Evolutionary conservation across 2,888 invertebrate species (phyloP), one percentile per base, ranked within the genome.

Genomic region (Parnassius orleans): DNA sequence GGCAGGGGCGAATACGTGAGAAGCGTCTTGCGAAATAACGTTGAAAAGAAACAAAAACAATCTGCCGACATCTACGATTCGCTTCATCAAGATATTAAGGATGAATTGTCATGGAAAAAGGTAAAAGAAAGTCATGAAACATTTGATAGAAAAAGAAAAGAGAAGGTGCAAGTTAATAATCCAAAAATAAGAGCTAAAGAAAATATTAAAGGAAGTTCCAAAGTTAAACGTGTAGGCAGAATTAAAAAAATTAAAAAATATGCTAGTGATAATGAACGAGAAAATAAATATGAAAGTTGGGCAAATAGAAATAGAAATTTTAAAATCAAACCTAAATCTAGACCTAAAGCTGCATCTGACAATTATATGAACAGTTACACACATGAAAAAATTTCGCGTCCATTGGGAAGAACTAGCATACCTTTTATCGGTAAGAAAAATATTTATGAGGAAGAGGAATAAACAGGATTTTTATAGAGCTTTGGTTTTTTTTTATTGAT

Each of bases 361-460:
- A n/a, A 44, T 15, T 19, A 57, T 2, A 12, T 10, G 12, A 52
- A 33, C n/a, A 12, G 2, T 2, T 19, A 53, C 1, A 53, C 52
- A 11, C 19, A 19, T 1, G 15, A 11, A 0, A 54, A 51, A 11
- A 55, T 14, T 1, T 14, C 48, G 9, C n/a, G 5, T 48, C 10
- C 48, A 2, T 48, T 52, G 2, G 61, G 61, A 0, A 61, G 61
- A n/a, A 61, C 62, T 14, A 48, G 43, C 43, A 57, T 57, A 11
- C 62, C 62, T 9, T 53, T 15, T 9, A 42, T 57, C 5, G 53
- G 43, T 1, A 62, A 57, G 9, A 57, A 57, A 43, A 53, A 19
- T 47, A n/a, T 62, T 42, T 62, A 57, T 43, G 61, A 62, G 43
- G 61, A 62, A 7, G 57, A 62, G 10, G 11, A 62, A 33, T 56